Evolutionary conservation across 2,888 invertebrate genomes (phyloP), one percentile per base, ranked within the genome.

Genomic region (Synanthedon formicaeformis): DNA sequence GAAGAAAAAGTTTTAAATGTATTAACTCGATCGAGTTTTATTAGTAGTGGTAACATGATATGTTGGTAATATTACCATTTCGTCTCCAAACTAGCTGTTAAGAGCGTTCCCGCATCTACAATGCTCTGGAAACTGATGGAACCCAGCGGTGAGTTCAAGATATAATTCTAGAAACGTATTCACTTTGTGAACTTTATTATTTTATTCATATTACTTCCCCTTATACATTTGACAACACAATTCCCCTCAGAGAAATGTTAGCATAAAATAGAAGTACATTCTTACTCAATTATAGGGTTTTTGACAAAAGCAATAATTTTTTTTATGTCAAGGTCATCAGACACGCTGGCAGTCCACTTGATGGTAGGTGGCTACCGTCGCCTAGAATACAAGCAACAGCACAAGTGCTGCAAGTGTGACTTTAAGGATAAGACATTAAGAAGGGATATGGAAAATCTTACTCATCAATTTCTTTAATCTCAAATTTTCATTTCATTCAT

Each of bases 61-160:
- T 60, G 59, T 68, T 68, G 66, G 65, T 67, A 70, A 72, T 67
- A 69, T 70, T 65, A 70, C 68, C 53, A 51, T 67, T 53, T 58
- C 65, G 62, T 61, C 60, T 63, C 61, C 63, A 63, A 72, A 70
- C 66, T 71, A 69, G 67, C 67, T 69, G 71, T 65, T 72, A 72
- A 69, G 66, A 70, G 66, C 63, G 64, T 58, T 55, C 60, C 57
- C 63, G 57, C 64, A 67, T 66, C 41, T 13, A 41, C 41, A 41
- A 41, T 12, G 41, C 41, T 41, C 41, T 41, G 41, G 3, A 41
- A 41, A 41, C 41, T 41, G 11, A 41, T 41, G 41, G 41, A 41
- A 41, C 41, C 41, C 41, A 41, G 12, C 41, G 41, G 41, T 41
- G 41, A 41, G 41, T 13, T 41, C 13, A 11, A 41, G 41, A 41